Conservation (phyloP, 2,113 vertebrate species). For the Cygnus buccinator region DNA sequence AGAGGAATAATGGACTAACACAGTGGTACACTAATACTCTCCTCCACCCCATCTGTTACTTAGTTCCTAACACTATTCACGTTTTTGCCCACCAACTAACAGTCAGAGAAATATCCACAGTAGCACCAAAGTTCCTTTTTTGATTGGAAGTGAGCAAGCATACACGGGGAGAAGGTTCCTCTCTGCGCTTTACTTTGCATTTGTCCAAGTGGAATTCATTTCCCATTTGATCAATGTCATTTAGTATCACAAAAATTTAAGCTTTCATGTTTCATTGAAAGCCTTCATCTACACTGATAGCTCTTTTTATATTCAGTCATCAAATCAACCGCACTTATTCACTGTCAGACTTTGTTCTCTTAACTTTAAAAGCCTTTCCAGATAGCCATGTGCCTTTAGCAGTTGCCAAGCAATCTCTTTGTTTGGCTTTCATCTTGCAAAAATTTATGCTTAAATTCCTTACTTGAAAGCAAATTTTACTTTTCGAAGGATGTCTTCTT, state of each 20-base stretch:
- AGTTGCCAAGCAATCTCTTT: background rate
- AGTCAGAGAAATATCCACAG: background rate
- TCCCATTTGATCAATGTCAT: background rate
- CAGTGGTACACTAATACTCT: conserved; percentile 27
- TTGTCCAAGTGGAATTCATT: background rate
- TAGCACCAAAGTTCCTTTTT: background rate
- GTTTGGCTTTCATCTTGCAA: background rate
- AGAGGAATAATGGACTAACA: conserved; percentile 41
- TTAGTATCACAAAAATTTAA: background rate
- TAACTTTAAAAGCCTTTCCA: conserved; percentile 7
- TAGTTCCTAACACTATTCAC: conserved; percentile 13
- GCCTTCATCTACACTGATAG: background rate
- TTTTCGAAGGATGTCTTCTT: background rate
- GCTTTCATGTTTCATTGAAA: background rate
- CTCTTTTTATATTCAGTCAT: conserved; percentile 7
- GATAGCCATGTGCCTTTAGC: background rate
- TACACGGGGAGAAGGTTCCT: background rate
- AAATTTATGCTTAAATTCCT: background rate
- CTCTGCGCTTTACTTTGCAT: background rate
- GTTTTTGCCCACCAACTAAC: conserved; percentile 14
- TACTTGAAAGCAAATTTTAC: background rate
- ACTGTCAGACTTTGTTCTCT: background rate
- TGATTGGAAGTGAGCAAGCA: background rate
- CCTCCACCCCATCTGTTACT: conserved; percentile 10
- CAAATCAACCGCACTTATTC: background rate